Base-by-base conservation (phyloP, 2,113 vertebrate species). In the Heterochromis multidens region DNA sequence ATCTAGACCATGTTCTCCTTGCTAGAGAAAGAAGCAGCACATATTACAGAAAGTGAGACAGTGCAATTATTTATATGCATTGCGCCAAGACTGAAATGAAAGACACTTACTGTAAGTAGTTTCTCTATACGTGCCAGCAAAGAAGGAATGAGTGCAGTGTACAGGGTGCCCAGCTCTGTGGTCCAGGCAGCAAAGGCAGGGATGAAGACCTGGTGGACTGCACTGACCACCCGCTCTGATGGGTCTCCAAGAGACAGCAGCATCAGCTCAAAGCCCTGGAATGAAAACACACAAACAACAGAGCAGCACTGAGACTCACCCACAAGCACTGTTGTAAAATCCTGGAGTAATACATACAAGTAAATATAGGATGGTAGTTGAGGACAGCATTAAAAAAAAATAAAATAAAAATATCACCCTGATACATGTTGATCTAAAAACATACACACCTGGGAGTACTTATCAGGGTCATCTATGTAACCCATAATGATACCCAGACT, bases 131-230 rank as follows among this genome's bases (percentile, higher is more conserved):
- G 98, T 84, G 89, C 96, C 88, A 99, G 96, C 80, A 99, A 95
- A 14, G 98, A 98, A 83, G 98, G 98, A 89, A 99, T 97, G 74
- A 99, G 98, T 88, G 97, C 96, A 79, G 96, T 97, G 88, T 99
- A 97, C 82, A 99, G 91, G 77, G 97, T 97, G 81, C 97, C 97
- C 84, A 99, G 94, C 92, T 99, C 99, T 84, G 97, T 97, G 54
- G 97, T 98, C 99, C 99, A 99, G 67, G 98, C 98, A 89, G 99
- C 97, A 1, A 99, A 99, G 52, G 99, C 99, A 79, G 99, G 99
- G 89, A 99, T 96, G 95, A 99, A 99, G 19, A 99, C 99, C 92
- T 99, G 99, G 93, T 99, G 99, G 37, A 98, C 98, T 60, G 99
- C 98, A 93, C 93, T 97, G 92, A 99, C 97, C 65, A 99, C 98